Conservation (phyloP, 2,113 vertebrate species). For the Desmodus rotundus region DNA sequence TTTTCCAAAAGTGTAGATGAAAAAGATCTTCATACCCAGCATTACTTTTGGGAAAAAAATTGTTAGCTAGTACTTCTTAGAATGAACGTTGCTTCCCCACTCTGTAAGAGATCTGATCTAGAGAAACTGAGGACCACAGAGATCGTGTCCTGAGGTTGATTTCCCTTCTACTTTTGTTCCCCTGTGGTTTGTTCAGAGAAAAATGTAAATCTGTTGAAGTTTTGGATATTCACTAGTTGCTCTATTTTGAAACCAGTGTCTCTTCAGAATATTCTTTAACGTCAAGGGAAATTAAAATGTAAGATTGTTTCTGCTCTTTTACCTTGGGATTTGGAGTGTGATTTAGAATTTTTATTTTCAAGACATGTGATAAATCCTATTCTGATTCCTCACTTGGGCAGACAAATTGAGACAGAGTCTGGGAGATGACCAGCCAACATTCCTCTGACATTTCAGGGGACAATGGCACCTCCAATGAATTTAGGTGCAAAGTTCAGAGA, state of each 20-base stretch:
- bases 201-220: not conserved
- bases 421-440: not conserved
- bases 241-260: not conserved
- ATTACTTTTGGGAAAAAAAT: not conserved
- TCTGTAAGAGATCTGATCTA: not conserved
- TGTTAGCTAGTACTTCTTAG: not conserved
- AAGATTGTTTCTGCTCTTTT: not conserved
- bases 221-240: not conserved
- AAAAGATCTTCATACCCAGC: not conserved
- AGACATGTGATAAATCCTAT: not conserved
- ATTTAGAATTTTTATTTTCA: not conserved
- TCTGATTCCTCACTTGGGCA: not conserved
- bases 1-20: not conserved
- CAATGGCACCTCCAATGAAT: not conserved
- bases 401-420: not conserved
- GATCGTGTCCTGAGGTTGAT: not conserved
- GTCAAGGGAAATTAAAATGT: slow-evolving; percentile 10
- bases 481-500: not conserved
- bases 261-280: slow-evolving; percentile 26
- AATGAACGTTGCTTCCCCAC: not conserved
- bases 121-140: not conserved
- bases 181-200: not conserved
- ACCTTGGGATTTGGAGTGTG: not conserved
- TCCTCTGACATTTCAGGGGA: not conserved
- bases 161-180: not conserved